These are phyloP conservation scores for Thymallus thymallus DNA, from an alignment of 2,113 vertebrate species.

Conservation along the genomic window DNA sequence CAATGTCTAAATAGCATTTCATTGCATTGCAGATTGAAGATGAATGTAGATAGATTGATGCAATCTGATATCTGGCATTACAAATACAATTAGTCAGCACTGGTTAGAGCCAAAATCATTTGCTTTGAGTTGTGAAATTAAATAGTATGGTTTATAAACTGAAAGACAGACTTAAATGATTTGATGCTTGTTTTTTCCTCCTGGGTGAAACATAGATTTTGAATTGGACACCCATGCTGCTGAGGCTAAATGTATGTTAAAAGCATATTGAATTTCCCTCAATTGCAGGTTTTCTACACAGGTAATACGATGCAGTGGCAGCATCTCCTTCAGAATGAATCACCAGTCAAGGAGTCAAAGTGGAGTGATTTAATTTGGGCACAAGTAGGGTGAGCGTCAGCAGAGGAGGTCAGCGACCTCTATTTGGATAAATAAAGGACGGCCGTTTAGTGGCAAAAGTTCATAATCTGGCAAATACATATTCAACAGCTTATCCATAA, in stretches of 20 bases:
- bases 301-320: conserved; percentile 42
- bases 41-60: conserved; percentile 22
- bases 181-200: conserved; percentile 15
- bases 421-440: conserved; percentile 35
- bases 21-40: conserved; percentile 10
- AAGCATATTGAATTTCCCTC: conserved; percentile 46
- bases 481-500: conserved; percentile 55
- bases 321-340: conserved; percentile 44
- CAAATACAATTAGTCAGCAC: conserved; percentile 33
- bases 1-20: neutral
- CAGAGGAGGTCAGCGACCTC: conserved; percentile 33
- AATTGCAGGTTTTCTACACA: conserved; percentile 33
- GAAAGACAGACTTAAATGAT: conserved; percentile 25
- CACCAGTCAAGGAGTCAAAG: conserved; percentile 31
- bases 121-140: conserved; percentile 8
- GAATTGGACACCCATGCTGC: conserved; percentile 28
- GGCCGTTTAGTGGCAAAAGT: conserved; percentile 25
- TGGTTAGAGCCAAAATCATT: conserved; percentile 4
- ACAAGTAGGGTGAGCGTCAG: conserved; percentile 17
- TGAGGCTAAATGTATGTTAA: conserved; percentile 34
- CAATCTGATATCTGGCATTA: conserved; percentile 23
- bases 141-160: conserved; percentile 30
- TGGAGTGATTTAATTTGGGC: conserved; percentile 45
- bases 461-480: conserved; percentile 43
- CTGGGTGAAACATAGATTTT: conserved; percentile 24